Base-by-base conservation (phyloP, 2,888 invertebrate species). In the Agrochola macilenta region DNA sequence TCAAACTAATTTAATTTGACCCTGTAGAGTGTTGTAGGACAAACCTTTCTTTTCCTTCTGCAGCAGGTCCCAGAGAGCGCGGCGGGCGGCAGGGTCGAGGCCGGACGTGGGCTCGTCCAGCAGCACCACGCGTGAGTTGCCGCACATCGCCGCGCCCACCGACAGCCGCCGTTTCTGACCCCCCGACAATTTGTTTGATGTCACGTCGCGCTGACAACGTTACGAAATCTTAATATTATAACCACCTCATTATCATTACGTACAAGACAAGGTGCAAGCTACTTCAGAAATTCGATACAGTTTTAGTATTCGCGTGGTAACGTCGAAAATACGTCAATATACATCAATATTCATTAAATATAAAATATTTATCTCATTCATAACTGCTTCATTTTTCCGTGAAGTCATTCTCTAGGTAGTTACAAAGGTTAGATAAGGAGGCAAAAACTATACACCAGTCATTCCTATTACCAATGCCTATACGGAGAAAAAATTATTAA, bases 151-250 rank as follows among this genome's bases (percentile, higher is more conserved):
- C 92, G 99, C 98, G 49, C 98, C 99, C 30, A 99, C 97, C 3
- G 98, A 99, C 63, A 99, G 94, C 86, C 99, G 98, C 74, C 99
- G 97, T 95, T 99, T 98, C 97, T 99, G 99, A 20, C 99, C 99
- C n/a, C 99, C 99, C 0, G 99, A 99, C 78, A 99, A 95, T 2
- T 97, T 97, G 35, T 94, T 93, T 0, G 98, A 97, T 69, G 96
- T 92, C 14, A 97, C 96, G 90, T 98, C 91, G 73, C 95, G 93
- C 97, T 97, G 89, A 43, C 91, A 91, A 88, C 46, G 69, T 58
- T 23, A 71, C 7, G n/a, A 39, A 39, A 35, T 58, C n/a, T 58
- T 72, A 52, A 20, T 39, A 9, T 35, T 35, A n/a, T 30, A 39
- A 79, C 12, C 8, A 52, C 52, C 8, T 20, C 7, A 52, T 26